Percentiles rank a stretch among this genome's conserved stretches.
phyloP scores from a whole-genome alignment of 2,888 invertebrate species.

The Nephrotoma flavescens region DNA sequence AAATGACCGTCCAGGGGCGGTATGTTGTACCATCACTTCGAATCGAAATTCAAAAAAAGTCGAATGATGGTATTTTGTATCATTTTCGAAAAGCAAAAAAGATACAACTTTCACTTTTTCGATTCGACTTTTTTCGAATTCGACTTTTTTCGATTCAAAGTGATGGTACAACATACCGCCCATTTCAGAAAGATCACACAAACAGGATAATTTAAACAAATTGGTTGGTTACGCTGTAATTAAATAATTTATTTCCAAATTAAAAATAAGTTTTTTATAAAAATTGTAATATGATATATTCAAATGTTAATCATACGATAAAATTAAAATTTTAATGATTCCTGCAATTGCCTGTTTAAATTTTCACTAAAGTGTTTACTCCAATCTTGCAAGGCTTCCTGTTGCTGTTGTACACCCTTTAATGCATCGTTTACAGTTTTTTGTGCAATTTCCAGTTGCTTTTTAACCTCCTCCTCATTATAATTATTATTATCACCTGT shows the following conservation, averaged over 20 bases:
- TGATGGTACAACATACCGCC: no score
- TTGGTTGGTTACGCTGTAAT: neutral
- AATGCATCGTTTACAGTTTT: neutral
- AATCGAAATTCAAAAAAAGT: no score
- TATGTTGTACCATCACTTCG: no score
- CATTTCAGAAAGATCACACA: no score
- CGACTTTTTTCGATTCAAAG: no score
- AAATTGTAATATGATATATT: neutral
- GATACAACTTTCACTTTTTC: no score
- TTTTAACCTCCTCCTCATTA: neutral
- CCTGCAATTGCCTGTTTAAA: neutral
- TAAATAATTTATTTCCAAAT: neutral
- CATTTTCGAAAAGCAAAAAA: no score
- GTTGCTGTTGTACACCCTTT: neutral
- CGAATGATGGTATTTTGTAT: no score
- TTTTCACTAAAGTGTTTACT: neutral
- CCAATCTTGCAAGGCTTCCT: neutral
- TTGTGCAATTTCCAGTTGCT: neutral
- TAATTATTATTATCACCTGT: neutral
- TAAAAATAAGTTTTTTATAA: neutral
- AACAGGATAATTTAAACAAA: no score
- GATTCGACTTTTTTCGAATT: no score
- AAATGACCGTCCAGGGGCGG: no score
- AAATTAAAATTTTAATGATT: neutral
- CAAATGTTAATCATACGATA: neutral